Conservation (phyloP, 2,888 invertebrate species). For the Ephialtes manifestator region DNA sequence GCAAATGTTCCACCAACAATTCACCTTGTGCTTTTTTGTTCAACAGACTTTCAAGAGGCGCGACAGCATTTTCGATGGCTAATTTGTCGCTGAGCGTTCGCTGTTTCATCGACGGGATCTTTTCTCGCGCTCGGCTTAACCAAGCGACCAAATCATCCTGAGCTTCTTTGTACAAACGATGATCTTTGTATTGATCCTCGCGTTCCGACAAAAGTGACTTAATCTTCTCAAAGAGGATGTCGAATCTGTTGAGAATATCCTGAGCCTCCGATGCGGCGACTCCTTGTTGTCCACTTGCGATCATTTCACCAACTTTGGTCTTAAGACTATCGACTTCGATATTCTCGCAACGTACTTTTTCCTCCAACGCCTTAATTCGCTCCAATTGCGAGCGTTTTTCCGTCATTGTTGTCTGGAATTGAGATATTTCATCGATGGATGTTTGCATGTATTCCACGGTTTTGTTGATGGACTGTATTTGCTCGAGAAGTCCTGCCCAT, state of each 20-base stretch:
- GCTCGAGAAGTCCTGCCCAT: constrained; percentile 96
- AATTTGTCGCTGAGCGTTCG: constrained; percentile 94
- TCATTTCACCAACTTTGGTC: constrained; percentile 94
- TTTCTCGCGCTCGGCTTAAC: constrained; percentile 95
- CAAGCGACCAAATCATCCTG: constrained; percentile 96
- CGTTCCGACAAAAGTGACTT: constrained; percentile 91
- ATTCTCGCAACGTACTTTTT: constrained; percentile 95
- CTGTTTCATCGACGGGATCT: constrained; percentile 95
- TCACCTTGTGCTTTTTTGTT: constrained; percentile 97
- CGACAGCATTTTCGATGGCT: constrained; percentile 95
- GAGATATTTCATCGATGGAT: constrained; percentile 91
- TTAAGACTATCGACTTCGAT: constrained; percentile 95
- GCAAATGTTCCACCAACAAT: constrained; percentile 93
- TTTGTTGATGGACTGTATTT: constrained; percentile 94
- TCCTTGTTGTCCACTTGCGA: constrained; percentile 94
- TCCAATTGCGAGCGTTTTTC: constrained; percentile 96
- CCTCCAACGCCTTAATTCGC: constrained; percentile 94
- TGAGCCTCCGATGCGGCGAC: constrained; percentile 94
- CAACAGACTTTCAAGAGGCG: constrained; percentile 93
- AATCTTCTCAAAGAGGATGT: constrained; percentile 91
- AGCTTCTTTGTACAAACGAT: constrained; percentile 95
- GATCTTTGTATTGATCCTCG: constrained; percentile 95
- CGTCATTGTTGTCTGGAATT: constrained; percentile 93
- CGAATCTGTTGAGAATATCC: constrained; percentile 93
- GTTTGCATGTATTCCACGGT: constrained; percentile 92